A percentile compares a stretch with the other conserved stretches of the same genome.
These are phyloP conservation scores for Stercorarius parasiticus DNA, from an alignment of 2,113 vertebrate genomes.

Conservation along the genomic window DNA sequence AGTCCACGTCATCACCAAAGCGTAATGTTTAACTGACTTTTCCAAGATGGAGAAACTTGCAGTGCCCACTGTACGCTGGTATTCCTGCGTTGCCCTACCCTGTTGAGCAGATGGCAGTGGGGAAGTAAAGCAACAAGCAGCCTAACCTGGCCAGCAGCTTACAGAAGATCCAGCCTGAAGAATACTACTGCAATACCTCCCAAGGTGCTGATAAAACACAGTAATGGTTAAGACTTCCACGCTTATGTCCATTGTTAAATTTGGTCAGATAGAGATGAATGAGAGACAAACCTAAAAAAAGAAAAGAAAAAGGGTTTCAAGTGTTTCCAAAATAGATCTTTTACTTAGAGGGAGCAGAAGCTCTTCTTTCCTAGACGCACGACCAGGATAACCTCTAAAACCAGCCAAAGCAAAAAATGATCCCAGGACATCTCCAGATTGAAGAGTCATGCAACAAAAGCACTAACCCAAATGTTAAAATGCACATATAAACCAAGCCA, in stretches of 20 bases:
- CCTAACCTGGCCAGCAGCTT: background rate
- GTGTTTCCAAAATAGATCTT: background rate
- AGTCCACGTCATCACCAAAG: background rate
- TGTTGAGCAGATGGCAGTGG: background rate
- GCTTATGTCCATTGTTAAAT: background rate
- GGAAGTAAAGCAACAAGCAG: background rate
- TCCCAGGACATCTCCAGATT: background rate
- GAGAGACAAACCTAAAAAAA: background rate
- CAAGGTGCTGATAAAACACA: background rate
- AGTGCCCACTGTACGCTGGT: fast-evolving
- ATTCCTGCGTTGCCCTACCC: background rate
- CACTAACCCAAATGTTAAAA: background rate
- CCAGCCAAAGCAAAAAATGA: background rate
- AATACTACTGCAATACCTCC: background rate
- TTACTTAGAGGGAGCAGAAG: background rate
- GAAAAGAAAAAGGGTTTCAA: background rate
- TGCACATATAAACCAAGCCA: background rate
- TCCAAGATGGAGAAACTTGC: background rate
- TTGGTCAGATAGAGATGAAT: background rate
- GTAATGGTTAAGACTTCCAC: background rate
- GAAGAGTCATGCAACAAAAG: background rate
- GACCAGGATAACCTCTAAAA: background rate
- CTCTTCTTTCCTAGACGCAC: background rate
- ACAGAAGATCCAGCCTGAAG: background rate
- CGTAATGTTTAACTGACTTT: background rate